Conservation (phyloP, 2,888 invertebrate genomes). For the Graphium colonna region DNA sequence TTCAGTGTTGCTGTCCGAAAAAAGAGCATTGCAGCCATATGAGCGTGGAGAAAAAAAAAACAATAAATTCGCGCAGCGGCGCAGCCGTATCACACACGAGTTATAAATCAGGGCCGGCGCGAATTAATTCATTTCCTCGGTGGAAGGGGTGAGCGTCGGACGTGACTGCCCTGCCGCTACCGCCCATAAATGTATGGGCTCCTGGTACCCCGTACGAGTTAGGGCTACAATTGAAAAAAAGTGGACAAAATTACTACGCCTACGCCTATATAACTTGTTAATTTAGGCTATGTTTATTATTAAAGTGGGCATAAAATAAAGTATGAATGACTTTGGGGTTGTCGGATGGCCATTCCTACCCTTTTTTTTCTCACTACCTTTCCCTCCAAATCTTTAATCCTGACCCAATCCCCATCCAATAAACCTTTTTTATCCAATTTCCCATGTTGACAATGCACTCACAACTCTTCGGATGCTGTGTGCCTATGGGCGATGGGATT, state of each 20-base stretch:
- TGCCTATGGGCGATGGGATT: too few relatives aligned
- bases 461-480: too few relatives aligned
- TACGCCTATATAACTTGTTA: too few relatives aligned
- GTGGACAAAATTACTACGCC: not conserved
- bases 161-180: constrained; percentile 30
- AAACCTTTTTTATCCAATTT: too few relatives aligned
- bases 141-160: constrained; percentile 34
- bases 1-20: constrained; percentile 7
- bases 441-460: too few relatives aligned
- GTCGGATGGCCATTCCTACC: too few relatives aligned
- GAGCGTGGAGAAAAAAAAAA: constrained; percentile 27
- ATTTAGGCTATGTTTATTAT: too few relatives aligned
- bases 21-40: constrained; percentile 2
- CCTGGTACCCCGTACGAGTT: constrained; percentile 10
- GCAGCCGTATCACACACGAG: constrained; percentile 45
- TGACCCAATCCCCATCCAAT: too few relatives aligned
- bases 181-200: constrained; percentile 14
- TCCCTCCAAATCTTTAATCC: too few relatives aligned
- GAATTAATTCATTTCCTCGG: constrained; percentile 60
- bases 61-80: constrained; percentile 34
- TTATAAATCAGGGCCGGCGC: constrained; percentile 52
- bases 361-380: too few relatives aligned
- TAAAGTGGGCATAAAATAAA: too few relatives aligned
- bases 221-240: not conserved
- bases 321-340: too few relatives aligned